These are phyloP conservation scores for Pandemis corylana DNA, from an alignment of 2,888 invertebrate genomes.

Conservation along the genomic window DNA sequence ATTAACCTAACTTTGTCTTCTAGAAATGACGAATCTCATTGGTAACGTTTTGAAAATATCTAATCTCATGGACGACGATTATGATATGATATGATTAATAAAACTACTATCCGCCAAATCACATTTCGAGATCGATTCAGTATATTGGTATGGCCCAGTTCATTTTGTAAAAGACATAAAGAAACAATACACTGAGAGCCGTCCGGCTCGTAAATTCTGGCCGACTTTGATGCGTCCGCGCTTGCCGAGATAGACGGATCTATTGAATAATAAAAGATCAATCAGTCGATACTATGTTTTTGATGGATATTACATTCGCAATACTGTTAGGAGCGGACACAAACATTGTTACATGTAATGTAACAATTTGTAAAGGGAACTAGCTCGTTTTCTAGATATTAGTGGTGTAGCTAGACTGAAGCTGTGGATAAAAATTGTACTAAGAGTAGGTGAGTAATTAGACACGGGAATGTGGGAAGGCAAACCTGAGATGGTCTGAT, in stretches of 20 bases:
- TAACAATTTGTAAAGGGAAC: not conserved
- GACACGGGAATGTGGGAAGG: too few relatives aligned
- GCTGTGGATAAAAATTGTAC: not conserved
- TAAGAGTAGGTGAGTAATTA: too few relatives aligned
- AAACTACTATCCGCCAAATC: not conserved
- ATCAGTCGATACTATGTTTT: slow-evolving; percentile 25
- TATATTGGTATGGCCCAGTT: not conserved
- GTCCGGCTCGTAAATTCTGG: slow-evolving; percentile 25
- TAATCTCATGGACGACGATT: not conserved
- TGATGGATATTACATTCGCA: slow-evolving; percentile 6
- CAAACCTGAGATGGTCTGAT: too few relatives aligned
- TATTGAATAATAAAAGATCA: slow-evolving; percentile 37
- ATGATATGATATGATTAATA: not conserved
- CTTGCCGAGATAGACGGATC: slow-evolving; percentile 3
- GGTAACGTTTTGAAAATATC: not conserved
- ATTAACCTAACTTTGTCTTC: too few relatives aligned
- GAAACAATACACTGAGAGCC: slow-evolving; percentile 34
- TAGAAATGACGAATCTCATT: not conserved
- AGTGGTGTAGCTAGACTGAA: not conserved
- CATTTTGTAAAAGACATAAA: slow-evolving; percentile 28
- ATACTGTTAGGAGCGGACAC: not conserved
- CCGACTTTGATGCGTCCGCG: slow-evolving; percentile 24
- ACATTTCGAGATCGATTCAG: not conserved
- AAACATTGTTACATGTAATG: not conserved
- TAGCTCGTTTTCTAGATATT: not conserved